Conservation (phyloP, 2,113 vertebrate genomes). For the Oreotrochilus melanogaster region DNA sequence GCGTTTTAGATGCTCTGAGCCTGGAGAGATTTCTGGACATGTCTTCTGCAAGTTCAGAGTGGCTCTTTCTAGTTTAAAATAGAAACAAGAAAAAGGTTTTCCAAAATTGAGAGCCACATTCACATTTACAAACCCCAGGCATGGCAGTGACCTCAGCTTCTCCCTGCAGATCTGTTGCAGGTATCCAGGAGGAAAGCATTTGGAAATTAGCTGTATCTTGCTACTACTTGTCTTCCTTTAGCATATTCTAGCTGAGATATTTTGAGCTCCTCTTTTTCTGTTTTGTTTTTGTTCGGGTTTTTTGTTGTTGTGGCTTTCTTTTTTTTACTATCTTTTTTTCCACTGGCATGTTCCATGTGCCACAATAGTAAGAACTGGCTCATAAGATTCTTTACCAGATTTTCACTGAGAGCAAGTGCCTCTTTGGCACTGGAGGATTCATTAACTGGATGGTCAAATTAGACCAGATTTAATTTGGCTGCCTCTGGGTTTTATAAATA, state of each 20-base stretch:
- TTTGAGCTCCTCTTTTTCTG: background rate
- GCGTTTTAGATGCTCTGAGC: background rate
- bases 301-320: too few relatives aligned
- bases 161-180: background rate
- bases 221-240: background rate
- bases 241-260: background rate
- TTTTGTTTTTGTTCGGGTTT: too few relatives aligned
- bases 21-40: background rate
- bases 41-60: background rate
- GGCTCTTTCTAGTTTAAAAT: conserved; percentile 29
- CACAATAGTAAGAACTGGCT: background rate
- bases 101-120: background rate
- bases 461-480: background rate
- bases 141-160: background rate
- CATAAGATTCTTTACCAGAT: background rate
- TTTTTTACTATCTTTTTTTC: background rate
- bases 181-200: background rate
- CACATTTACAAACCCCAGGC: background rate
- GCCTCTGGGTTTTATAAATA: background rate
- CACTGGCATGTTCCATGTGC: background rate
- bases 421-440: background rate
- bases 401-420: background rate
- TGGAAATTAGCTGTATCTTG: background rate
- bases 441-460: background rate
- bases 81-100: conserved; percentile 21